Conservation (phyloP, 2,113 vertebrate species). For the Dicentrarchus labrax region DNA sequence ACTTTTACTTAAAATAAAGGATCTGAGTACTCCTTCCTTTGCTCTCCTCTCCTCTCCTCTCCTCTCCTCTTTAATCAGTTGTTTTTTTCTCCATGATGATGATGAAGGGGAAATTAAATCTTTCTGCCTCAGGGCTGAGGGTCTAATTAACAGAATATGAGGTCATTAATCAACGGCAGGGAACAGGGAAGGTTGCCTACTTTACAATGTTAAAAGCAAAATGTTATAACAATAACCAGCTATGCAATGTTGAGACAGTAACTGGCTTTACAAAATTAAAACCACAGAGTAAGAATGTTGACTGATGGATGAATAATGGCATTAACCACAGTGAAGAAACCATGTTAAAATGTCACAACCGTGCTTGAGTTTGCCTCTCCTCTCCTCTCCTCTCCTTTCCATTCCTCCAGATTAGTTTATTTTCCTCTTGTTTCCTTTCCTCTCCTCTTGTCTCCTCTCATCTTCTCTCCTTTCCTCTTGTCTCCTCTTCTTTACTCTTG, state of each 20-base stretch:
- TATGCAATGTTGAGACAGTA: conserved; percentile 66
- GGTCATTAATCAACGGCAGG: conserved; percentile 95
- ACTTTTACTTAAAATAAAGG: background rate
- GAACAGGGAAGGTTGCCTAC: conserved; percentile 83
- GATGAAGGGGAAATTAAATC: conserved; percentile 91
- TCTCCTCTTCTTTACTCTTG: background rate
- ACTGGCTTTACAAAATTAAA: conserved; percentile 39
- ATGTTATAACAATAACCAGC: conserved; percentile 64
- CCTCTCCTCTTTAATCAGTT: conserved; percentile 88
- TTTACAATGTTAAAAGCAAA: conserved; percentile 77
- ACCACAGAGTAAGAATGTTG: conserved; percentile 37
- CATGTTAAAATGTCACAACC: background rate
- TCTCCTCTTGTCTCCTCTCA: background rate
- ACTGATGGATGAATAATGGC: background rate
- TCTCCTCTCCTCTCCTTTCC: background rate
- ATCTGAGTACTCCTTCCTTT: conserved; percentile 36
- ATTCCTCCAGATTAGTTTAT: too few relatives aligned
- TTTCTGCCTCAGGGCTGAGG: conserved; percentile 90
- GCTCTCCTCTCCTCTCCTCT: conserved; percentile 81
- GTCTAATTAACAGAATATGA: conserved; percentile 95
- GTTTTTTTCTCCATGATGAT: conserved; percentile 88
- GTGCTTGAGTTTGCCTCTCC: background rate
- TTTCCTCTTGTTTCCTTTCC: background rate
- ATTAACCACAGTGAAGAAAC: background rate
- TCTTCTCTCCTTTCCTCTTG: background rate